These are phyloP conservation scores for Chelidonichthys spinosus DNA, from an alignment of 2,797 vertebrate species.

Conservation along the genomic window DNA sequence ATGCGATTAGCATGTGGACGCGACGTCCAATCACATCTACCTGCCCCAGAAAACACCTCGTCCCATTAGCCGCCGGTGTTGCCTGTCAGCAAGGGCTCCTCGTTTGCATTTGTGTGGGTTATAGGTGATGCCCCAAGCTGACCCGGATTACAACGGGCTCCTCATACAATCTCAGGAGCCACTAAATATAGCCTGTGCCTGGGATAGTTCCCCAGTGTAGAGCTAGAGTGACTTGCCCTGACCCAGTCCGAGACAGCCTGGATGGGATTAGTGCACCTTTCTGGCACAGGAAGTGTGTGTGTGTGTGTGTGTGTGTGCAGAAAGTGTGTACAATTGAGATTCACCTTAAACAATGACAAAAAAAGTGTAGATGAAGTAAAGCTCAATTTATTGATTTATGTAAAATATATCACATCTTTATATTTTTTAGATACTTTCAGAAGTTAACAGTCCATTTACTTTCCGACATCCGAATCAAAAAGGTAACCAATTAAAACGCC, in stretches of 20 bases:
- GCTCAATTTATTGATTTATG: slow-evolving; percentile 91
- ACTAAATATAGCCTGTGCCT: slow-evolving; percentile 70
- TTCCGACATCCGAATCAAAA: slow-evolving; percentile 52
- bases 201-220: slow-evolving; percentile 51
- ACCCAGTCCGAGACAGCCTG: slow-evolving; percentile 55
- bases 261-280: slow-evolving; percentile 48
- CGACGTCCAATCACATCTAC: slow-evolving; percentile 37
- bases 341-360: slow-evolving; percentile 23
- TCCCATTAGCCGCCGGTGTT: slow-evolving; percentile 34
- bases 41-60: slow-evolving; percentile 40
- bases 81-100: background rate
- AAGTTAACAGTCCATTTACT: slow-evolving; percentile 81
- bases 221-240: slow-evolving; percentile 44
- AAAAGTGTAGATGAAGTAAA: slow-evolving; percentile 68
- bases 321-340: background rate
- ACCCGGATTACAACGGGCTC: slow-evolving; percentile 72
- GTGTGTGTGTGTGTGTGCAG: background rate
- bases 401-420: slow-evolving; percentile 92
- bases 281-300: background rate
- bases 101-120: slow-evolving; percentile 22
- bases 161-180: slow-evolving; percentile 67
- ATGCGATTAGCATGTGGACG: slow-evolving; percentile 27
- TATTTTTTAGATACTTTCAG: slow-evolving; percentile 82
- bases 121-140: slow-evolving; percentile 63
- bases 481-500: slow-evolving; percentile 46